phyloP scores from a whole-genome alignment of 2,888 invertebrate species.

The Cerastis rubricosa region DNA sequence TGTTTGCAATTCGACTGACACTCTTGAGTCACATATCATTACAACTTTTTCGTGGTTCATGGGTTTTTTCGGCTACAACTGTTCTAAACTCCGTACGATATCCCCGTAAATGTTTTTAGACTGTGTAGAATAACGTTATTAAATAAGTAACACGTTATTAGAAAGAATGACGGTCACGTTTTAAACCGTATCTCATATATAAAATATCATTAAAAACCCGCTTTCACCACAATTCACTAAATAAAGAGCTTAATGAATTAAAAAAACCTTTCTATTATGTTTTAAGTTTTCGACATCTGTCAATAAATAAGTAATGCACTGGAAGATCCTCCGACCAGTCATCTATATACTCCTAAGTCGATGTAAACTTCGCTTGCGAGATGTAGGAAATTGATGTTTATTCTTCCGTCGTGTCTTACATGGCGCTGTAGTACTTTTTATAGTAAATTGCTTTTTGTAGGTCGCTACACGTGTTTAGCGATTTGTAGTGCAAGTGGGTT shows the following conservation, averaged over 20 bases:
- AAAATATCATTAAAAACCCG: background rate
- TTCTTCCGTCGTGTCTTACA: no score
- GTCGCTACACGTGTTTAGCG: no score
- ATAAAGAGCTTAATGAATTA: background rate
- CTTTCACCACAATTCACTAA: background rate
- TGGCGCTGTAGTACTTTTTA: no score
- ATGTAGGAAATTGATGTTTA: no score
- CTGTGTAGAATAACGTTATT: background rate
- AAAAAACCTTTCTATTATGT: background rate
- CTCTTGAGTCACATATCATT: conserved; percentile 5
- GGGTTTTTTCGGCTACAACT: background rate
- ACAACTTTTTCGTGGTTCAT: background rate
- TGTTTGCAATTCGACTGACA: conserved; percentile 39
- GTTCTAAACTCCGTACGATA: background rate
- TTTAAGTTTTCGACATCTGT: background rate
- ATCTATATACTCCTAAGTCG: no score
- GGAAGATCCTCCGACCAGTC: no score
- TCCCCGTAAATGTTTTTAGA: background rate
- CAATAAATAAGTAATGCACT: background rate
- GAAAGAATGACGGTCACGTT: no score
- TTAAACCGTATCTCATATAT: background rate
- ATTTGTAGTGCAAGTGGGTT: background rate
- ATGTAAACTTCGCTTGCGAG: no score
- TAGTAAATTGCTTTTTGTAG: no score
- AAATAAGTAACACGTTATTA: background rate